Evolutionary conservation across 2,113 vertebrate species (phyloP), one percentile per base, ranked within the genome.

Genomic region (Osmerus mordax): DNA sequence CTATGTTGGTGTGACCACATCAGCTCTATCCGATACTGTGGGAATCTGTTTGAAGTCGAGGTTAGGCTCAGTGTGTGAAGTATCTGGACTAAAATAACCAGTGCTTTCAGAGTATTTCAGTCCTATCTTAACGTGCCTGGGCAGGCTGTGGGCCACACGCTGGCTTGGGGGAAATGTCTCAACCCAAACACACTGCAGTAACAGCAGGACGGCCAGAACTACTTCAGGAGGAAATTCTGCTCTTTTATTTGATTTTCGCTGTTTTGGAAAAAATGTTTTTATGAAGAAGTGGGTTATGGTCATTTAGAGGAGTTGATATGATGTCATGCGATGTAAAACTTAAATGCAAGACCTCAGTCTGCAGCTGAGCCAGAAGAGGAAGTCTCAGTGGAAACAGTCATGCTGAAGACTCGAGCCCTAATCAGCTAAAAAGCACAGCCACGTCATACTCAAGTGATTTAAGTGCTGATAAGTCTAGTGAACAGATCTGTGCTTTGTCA

Each of bases 281-380:
- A 79, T 84, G 74, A 83, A 84, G 70, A 61, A 65, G 72, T 81
- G 73, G 78, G 79, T 61, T 25, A 81, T 68, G 2, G 2, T 73
- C 63, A 77, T 52, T 75, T 69, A 4, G 8, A 58, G 68, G 60
- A 70, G 59, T 52, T 56, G 53, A 36, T 12, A 73, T 73, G 62
- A 79, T 72, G 65, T 80, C 60, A 69, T 29, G 29, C 29, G 4
- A 54, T 65, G 53, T 61, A 73, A 71, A 84, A 63, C 72, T 13
- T 19, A 56, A 71, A 59, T 41, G 41, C 41, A 29, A 14, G 25
- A 71, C 32, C 56, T 82, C 68, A 55, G 52, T 21, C 18, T 52
- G 4, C 1, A 72, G 65, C 59, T 19, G 23, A 65, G 68, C 76
- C 76, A 77, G 29, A 56, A 63, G 36, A 78, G 71, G 77, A 84